phyloP scores from a whole-genome alignment of 2,888 invertebrate species.

The Taphrorychus bicolor region DNA sequence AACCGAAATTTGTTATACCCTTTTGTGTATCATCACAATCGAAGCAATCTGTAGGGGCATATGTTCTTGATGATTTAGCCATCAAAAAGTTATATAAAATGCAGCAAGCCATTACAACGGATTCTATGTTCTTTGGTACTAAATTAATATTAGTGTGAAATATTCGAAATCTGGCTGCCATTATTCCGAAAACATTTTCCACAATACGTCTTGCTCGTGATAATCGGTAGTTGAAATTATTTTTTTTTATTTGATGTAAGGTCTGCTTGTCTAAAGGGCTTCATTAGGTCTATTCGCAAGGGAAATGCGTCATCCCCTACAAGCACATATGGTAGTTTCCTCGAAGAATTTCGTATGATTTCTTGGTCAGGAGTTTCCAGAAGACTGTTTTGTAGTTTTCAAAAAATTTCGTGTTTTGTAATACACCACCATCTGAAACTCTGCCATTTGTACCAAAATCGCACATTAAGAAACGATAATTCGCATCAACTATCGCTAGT shows the following conservation, averaged over 20 bases:
- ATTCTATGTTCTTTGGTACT: neutral
- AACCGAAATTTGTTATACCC: too few species aligned
- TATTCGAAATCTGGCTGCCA: constrained; percentile 44
- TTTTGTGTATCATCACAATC: too few species aligned
- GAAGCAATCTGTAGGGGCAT: too few species aligned
- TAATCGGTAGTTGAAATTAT: constrained; percentile 42
- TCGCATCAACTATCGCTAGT: constrained; percentile 10
- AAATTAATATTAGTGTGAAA: constrained; percentile 42
- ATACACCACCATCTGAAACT: constrained; percentile 6
- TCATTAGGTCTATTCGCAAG: neutral
- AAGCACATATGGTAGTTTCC: neutral
- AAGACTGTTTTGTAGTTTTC: neutral
- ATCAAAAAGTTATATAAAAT: too few species aligned
- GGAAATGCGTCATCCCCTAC: neutral
- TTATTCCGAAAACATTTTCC: constrained; percentile 44
- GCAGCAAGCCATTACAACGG: neutral
- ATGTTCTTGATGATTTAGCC: too few species aligned
- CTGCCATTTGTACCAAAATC: constrained; percentile 11
- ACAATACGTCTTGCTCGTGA: constrained; percentile 42
- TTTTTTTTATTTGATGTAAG: constrained; percentile 1
- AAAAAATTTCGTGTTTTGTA: neutral
- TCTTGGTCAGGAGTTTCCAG: neutral
- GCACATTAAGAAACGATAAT: neutral
- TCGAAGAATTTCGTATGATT: neutral
- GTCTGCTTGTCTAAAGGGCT: constrained; percentile 2